Evolutionary conservation across 2,113 vertebrate species (phyloP).

Genomic region (Stigmatopora nigra): DNA sequence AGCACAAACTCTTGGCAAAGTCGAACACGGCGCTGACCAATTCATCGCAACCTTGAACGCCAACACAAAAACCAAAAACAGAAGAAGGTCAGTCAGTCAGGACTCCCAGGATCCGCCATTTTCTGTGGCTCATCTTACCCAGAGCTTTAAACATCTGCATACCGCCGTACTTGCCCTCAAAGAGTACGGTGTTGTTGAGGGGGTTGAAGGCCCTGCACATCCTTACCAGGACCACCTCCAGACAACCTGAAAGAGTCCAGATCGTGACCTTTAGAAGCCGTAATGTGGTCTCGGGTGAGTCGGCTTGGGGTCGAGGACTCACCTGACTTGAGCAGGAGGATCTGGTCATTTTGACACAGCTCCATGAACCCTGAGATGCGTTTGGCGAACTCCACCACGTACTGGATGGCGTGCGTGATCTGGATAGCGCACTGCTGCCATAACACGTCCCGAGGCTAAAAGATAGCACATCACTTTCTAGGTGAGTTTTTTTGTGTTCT

Average conservation of each 20-base stretch:
- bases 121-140: slow-evolving; percentile 66
- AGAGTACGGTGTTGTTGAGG: slow-evolving; percentile 98
- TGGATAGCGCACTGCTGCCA: slow-evolving; percentile 99
- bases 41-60: slow-evolving; percentile 85
- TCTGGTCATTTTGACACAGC: slow-evolving; percentile 98
- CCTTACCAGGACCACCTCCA: slow-evolving; percentile 97
- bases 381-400: slow-evolving; percentile 98
- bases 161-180: slow-evolving; percentile 98
- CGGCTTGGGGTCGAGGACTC: slow-evolving; percentile 32
- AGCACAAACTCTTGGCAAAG: slow-evolving; percentile 96
- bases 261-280: slow-evolving; percentile 1
- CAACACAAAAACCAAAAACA: slow-evolving; percentile 17
- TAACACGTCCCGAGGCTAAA: slow-evolving; percentile 86
- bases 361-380: slow-evolving; percentile 99
- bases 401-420: slow-evolving; percentile 98
- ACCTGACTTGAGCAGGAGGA: slow-evolving; percentile 98
- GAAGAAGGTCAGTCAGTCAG: slow-evolving; percentile 17
- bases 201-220: slow-evolving; percentile 99
- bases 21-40: slow-evolving; percentile 95
- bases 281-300: not conserved
- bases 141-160: slow-evolving; percentile 99
- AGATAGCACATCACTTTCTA: slow-evolving; percentile 14
- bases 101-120: too few relatives aligned
- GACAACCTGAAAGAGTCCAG: slow-evolving; percentile 75
- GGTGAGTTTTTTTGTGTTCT: not conserved